phyloP scores from a whole-genome alignment of 2,888 invertebrate genomes.

The Cosmopolites sordidus region DNA sequence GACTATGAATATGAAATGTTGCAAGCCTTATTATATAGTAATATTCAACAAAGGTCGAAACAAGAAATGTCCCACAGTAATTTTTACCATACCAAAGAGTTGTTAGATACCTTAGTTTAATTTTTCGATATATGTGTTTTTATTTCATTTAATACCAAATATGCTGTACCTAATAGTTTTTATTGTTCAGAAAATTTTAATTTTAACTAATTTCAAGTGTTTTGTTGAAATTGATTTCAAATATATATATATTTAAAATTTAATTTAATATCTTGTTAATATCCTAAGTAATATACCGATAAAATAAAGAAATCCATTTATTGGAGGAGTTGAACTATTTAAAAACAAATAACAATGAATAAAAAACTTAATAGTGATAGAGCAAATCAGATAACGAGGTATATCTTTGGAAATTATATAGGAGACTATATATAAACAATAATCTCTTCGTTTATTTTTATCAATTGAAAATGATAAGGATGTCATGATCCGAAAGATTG shows the following conservation, averaged over 20 bases:
- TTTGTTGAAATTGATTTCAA: slow-evolving; percentile 16
- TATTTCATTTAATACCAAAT: slow-evolving; percentile 46
- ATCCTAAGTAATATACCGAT: too few species aligned
- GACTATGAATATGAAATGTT: slow-evolving; percentile 48
- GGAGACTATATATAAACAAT: too few species aligned
- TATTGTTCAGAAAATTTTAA: slow-evolving; percentile 2
- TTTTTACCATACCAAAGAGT: slow-evolving; percentile 48
- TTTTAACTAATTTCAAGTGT: slow-evolving; percentile 12
- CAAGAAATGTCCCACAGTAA: slow-evolving; percentile 20
- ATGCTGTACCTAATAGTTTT: slow-evolving; percentile 46
- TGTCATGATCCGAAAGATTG: too few species aligned
- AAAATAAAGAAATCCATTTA: too few species aligned
- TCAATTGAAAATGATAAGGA: too few species aligned
- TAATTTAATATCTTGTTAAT: too few species aligned
- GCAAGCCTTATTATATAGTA: slow-evolving; percentile 44
- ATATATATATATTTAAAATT: slow-evolving; percentile 5
- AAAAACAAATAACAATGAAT: too few species aligned
- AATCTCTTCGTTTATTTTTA: too few species aligned
- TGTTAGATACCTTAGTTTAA: slow-evolving; percentile 50
- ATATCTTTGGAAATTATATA: too few species aligned
- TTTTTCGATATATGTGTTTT: slow-evolving; percentile 24
- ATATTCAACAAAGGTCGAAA: slow-evolving; percentile 30
- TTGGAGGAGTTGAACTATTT: too few species aligned
- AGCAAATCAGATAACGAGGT: too few species aligned
- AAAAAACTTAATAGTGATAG: too few species aligned